Evolutionary conservation across 2,113 vertebrate genomes (phyloP), one percentile per base, ranked within the genome.

Genomic region (Cyanistes caeruleus): DNA sequence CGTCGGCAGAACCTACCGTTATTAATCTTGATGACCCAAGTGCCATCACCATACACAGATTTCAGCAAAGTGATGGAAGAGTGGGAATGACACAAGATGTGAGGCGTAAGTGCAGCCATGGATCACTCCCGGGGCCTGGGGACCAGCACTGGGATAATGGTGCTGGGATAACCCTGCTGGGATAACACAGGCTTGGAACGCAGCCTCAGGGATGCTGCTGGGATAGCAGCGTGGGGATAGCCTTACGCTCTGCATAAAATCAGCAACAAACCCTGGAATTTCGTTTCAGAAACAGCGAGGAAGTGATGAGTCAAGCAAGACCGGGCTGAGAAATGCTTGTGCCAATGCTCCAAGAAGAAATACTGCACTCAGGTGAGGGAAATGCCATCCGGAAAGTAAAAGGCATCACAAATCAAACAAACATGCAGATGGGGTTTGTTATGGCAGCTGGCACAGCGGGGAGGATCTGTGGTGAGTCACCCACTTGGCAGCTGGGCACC

Each of bases 21-120:
- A 94, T 93, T 91, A 80, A 93, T 91, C 95, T 56, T 75, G 81
- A 91, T 63, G 88, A 86, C 94, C 97, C 44, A 4, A 89, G 70
- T 16, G 68, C 43, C 86, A 48, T 87, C 96, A 46, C 84, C 73
- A 13, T 17, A 20, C 3, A n/a, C 15, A 18, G 87, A 44, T 41
- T 44, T 62, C 62, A 60, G 55, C 31, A 25, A 72, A 75, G 86
- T 60, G 93, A 53, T 12, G 56, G 53, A 88, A 86, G 60, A 4
- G 28, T 8, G 31, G 28, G 52, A 56, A 8, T 0, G 8, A 5
- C 0, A 1, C 13, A 7, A 33, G 23, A 24, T 0, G 6, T 0
- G 2, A 8, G 35, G 60, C 1, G 14, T 67, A 25, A 68, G 31
- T 0, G 0, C 75, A 46, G 63, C 27, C 12, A 3, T 1, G 81